Evolutionary conservation across 2,888 invertebrate genomes (phyloP), one percentile per base, ranked within the genome.

Genomic region (Tetranychus truncatus): DNA sequence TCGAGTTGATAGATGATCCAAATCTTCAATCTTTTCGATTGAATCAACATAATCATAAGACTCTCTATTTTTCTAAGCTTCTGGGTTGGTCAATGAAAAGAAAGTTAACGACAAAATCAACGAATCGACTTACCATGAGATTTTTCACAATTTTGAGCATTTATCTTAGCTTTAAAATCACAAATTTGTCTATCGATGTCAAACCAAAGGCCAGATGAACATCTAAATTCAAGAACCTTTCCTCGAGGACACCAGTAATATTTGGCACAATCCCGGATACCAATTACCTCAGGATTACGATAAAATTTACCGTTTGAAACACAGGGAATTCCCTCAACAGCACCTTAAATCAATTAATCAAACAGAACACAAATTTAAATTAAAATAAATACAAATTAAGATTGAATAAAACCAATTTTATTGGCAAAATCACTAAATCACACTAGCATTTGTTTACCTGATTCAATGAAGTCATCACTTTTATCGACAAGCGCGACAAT

Each of bases 151-250:
- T 80, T 80, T 76, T 78, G 77, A n/a, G 45, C 15, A 15, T 11
- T 11, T 8, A 80, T 79, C 66, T 80, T 80, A 65, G 86, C 84
- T 80, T 89, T 89, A 82, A 88, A 89, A 81, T 91, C 91, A 81
- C 91, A 92, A 77, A 91, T 88, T 82, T 92, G 91, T 67, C 90
- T 84, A 78, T 88, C 87, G 34, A 91, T 88, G 82, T 92, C 91
- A 82, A 92, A 92, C 6, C 91, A 84, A 73, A 91, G 83, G 1
- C 89, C 90, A 74, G 88, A 86, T 6, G 90, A 89, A 82, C 91
- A 92, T 80, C 88, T 88, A 83, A 92, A 92, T 81, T 91, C 90
- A 81, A 91, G 91, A 7, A 91, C 91, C 79, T 91, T 91, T 15
- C 87, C 87, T 75, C 84, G 83, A 76, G 91, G 83, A 80, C 91